phyloP scores from a whole-genome alignment of 2,888 invertebrate genomes.

The Acleris emargana region DNA sequence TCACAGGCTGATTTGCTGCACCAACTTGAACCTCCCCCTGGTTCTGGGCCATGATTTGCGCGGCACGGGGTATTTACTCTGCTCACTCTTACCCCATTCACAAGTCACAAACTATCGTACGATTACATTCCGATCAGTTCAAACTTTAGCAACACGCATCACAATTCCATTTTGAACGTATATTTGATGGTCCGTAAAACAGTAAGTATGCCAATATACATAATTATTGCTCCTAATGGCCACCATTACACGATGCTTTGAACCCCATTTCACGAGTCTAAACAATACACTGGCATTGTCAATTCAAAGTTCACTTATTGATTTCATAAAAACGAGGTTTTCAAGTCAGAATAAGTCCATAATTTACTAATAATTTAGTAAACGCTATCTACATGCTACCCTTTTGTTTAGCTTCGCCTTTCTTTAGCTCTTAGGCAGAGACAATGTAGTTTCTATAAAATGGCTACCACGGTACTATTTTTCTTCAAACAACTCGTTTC shows the following conservation, averaged over 20 bases:
- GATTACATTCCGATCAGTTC: constrained; percentile 67
- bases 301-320: constrained; percentile 56
- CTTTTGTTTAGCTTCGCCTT: constrained; percentile 84
- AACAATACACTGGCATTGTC: constrained; percentile 53
- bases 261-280: constrained; percentile 68
- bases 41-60: constrained; percentile 79
- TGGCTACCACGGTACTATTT: constrained; percentile 75
- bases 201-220: constrained; percentile 82
- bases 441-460: constrained; percentile 75
- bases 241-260: constrained; percentile 83
- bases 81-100: constrained; percentile 61
- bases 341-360: constrained; percentile 58
- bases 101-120: constrained; percentile 59
- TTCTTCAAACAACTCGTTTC: constrained; percentile 51
- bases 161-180: constrained; percentile 56
- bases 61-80: constrained; percentile 69
- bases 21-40: constrained; percentile 82
- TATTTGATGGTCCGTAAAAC: constrained; percentile 69
- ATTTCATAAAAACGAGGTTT: constrained; percentile 53
- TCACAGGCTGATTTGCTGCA: constrained; percentile 79
- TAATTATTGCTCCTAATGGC: constrained; percentile 83
- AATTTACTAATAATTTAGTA: constrained; percentile 68
- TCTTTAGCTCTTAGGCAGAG: constrained; percentile 76
- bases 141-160: constrained; percentile 50
- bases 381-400: constrained; percentile 80